phyloP scores from a whole-genome alignment of 2,888 invertebrate genomes.

The Dendrolimus pini region DNA sequence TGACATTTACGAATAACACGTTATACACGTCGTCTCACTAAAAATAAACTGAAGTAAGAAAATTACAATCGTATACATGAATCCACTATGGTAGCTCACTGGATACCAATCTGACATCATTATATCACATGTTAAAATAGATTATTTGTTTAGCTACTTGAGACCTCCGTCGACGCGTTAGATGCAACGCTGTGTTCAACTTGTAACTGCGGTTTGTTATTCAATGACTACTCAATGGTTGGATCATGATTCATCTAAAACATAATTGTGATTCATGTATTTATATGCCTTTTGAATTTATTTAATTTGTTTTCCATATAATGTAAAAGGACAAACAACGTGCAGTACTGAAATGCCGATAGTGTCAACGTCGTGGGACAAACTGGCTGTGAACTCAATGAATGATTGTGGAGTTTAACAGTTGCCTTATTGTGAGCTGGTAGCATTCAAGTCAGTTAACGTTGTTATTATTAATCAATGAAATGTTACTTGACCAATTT shows the following conservation, averaged over 20 bases:
- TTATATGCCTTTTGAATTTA: slow-evolving; percentile 38
- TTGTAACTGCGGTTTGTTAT: slow-evolving; percentile 56
- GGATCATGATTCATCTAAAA: slow-evolving; percentile 61
- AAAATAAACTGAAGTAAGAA: slow-evolving; percentile 68
- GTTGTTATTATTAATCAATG: background rate
- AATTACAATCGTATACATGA: slow-evolving; percentile 71
- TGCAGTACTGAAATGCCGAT: slow-evolving; percentile 44
- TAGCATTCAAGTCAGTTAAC: background rate
- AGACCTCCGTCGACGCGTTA: slow-evolving; percentile 33
- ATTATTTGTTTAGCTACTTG: slow-evolving; percentile 60
- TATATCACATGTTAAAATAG: slow-evolving; percentile 70
- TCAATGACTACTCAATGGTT: slow-evolving; percentile 58
- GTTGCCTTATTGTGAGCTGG: background rate
- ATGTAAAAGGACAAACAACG: slow-evolving; percentile 31
- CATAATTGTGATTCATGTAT: slow-evolving; percentile 62
- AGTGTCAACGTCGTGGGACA: slow-evolving; percentile 18
- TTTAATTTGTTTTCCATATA: slow-evolving; percentile 16
- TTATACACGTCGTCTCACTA: slow-evolving; percentile 62
- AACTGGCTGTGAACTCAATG: background rate
- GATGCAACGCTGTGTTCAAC: slow-evolving; percentile 43
- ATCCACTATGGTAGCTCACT: slow-evolving; percentile 57
- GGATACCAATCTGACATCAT: slow-evolving; percentile 68
- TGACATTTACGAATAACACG: slow-evolving; percentile 71
- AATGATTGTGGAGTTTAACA: slow-evolving; percentile 9
- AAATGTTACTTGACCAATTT: background rate